These are phyloP conservation scores for Euleptes europaea DNA, from an alignment of 2,113 vertebrate genomes.

Conservation along the genomic window DNA sequence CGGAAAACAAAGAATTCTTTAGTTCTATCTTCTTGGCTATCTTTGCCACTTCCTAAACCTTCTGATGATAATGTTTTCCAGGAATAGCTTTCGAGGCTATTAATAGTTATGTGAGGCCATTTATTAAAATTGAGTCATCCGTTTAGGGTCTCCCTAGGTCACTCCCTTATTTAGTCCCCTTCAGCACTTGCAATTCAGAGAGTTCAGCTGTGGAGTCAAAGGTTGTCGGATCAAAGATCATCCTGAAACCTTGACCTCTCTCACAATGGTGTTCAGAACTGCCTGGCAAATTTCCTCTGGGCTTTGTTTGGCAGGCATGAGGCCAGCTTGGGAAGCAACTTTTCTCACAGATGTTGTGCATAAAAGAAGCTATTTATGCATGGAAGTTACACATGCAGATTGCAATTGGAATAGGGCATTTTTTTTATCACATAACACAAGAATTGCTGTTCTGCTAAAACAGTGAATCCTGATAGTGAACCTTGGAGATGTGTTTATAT, in stretches of 20 bases:
- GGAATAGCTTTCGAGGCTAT: conserved; percentile 14
- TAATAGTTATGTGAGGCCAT: conserved; percentile 7
- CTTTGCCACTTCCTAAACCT: neutral
- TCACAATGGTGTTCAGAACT: conserved; percentile 56
- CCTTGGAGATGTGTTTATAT: conserved; percentile 4
- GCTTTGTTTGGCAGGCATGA: conserved; percentile 65
- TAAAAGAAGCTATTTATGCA: conserved; percentile 59
- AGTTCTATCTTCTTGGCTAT: neutral
- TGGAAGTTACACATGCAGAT: conserved; percentile 45
- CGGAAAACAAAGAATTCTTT: neutral
- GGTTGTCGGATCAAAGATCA: conserved; percentile 38
- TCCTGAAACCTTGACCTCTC: conserved; percentile 57
- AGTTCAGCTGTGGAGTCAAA: conserved; percentile 37
- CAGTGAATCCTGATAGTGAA: conserved; percentile 18
- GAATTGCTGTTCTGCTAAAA: conserved; percentile 48
- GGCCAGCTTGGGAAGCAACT: conserved; percentile 63
- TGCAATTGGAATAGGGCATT: conserved; percentile 38
- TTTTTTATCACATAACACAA: conserved; percentile 35
- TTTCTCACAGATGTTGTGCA: conserved; percentile 66
- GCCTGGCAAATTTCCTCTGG: conserved; percentile 65
- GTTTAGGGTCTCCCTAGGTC: neutral
- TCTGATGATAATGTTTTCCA: conserved; percentile 28
- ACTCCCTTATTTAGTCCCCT: conserved; percentile 3
- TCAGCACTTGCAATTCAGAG: conserved; percentile 33
- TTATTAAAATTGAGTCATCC: neutral